phyloP scores from a whole-genome alignment of 2,888 invertebrate species.

The Therioaphis trifolii region DNA sequence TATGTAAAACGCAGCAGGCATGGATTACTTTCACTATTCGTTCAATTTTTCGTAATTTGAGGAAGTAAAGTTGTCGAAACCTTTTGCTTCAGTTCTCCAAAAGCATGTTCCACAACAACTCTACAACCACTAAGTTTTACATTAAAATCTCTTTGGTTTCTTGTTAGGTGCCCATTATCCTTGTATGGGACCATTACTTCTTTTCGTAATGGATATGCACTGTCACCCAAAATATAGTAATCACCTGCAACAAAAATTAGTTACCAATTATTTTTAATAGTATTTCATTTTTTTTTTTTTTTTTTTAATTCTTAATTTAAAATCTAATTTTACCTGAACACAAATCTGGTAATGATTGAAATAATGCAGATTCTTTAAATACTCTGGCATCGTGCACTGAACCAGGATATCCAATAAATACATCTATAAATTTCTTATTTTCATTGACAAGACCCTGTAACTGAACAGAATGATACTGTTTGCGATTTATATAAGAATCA shows the following conservation, averaged over 20 bases:
- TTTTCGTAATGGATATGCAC: slow-evolving; percentile 34
- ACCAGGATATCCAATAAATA: slow-evolving; percentile 61
- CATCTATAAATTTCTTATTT: slow-evolving; percentile 55
- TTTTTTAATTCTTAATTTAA: too few species aligned
- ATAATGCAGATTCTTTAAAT: slow-evolving; percentile 29
- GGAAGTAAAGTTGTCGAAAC: slow-evolving; percentile 15
- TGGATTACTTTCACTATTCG: slow-evolving; percentile 18
- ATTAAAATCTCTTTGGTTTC: slow-evolving; percentile 37
- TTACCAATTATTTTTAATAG: too few species aligned
- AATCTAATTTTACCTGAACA: too few species aligned
- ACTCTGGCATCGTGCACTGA: slow-evolving; percentile 63
- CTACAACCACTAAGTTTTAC: too few species aligned
- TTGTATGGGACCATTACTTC: slow-evolving; percentile 44
- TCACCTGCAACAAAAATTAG: background rate
- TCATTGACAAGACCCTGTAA: slow-evolving; percentile 45
- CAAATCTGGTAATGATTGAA: too few species aligned
- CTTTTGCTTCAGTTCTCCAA: too few species aligned
- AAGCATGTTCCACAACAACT: too few species aligned
- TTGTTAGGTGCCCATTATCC: slow-evolving; percentile 56
- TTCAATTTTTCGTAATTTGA: slow-evolving; percentile 9
- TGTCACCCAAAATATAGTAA: slow-evolving; percentile 48
- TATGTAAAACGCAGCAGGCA: slow-evolving; percentile 26
- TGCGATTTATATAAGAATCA: too few species aligned
- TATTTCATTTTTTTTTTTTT: too few species aligned
- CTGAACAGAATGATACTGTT: too few species aligned